Evolutionary conservation across 2,113 vertebrate species (phyloP).

Genomic region (Bubalus kerabau): DNA sequence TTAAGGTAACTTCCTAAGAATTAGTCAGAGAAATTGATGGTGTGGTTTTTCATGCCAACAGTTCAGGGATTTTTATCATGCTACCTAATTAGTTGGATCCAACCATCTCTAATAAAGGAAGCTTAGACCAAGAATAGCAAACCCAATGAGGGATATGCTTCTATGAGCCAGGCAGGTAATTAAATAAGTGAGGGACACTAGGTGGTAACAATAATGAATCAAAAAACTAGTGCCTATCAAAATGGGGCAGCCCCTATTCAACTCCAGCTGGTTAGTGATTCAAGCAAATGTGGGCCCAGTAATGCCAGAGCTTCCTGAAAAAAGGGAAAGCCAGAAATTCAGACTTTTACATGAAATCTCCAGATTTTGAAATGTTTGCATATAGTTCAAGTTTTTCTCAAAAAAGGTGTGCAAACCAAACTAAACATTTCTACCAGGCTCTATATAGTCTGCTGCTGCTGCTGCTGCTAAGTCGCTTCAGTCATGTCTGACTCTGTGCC

Average conservation of each 20-base stretch:
- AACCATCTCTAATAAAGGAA: slow-evolving; percentile 36
- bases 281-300: neutral
- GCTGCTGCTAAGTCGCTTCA: too few species aligned
- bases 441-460: neutral
- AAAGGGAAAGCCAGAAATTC: slow-evolving; percentile 21
- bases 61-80: slow-evolving; percentile 10
- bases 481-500: too few species aligned
- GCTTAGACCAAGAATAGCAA: neutral
- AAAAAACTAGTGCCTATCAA: neutral
- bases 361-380: slow-evolving; percentile 7
- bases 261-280: neutral
- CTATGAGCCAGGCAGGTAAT: neutral
- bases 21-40: slow-evolving; percentile 14
- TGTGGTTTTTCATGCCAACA: neutral
- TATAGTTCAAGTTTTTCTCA: neutral
- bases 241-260: neutral
- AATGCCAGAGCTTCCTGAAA: neutral
- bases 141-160: neutral
- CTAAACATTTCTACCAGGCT: neutral
- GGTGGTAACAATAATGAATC: neutral
- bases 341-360: slow-evolving; percentile 13
- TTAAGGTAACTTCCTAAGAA: slow-evolving; percentile 9
- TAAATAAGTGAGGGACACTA: slow-evolving; percentile 10
- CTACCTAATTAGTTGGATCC: neutral
- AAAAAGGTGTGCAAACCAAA: neutral